Percentiles rank a stretch among this genome's conserved stretches.
Evolutionary conservation across 2,888 invertebrate genomes (phyloP).

Genomic region (Luffia ferchaultella): DNA sequence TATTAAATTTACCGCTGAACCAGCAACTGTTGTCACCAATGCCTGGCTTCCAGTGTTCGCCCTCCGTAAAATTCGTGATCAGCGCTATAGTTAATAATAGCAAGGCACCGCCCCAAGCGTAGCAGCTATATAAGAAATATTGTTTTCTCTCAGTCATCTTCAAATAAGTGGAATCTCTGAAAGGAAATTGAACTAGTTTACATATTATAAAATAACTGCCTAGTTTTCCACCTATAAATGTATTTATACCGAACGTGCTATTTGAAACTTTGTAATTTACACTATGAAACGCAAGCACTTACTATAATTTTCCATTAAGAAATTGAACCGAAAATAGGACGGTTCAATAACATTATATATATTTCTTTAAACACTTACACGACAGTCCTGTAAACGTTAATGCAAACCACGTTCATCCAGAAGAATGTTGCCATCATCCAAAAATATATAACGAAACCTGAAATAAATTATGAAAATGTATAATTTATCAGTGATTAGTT

Average conservation of each 20-base stretch:
- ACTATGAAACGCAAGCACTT: too few relatives aligned
- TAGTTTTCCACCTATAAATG: too few relatives aligned
- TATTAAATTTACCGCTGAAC: slow-evolving; percentile 69
- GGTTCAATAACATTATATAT: too few relatives aligned
- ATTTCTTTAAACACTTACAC: slow-evolving; percentile 66
- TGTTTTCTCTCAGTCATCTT: slow-evolving; percentile 58
- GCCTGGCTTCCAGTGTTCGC: slow-evolving; percentile 62
- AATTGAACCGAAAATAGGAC: too few relatives aligned
- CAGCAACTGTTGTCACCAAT: slow-evolving; percentile 68
- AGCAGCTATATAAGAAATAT: slow-evolving; percentile 60
- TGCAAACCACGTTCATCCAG: slow-evolving; percentile 74
- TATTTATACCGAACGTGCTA: too few relatives aligned
- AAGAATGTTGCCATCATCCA: slow-evolving; percentile 75
- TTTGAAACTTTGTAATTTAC: too few relatives aligned
- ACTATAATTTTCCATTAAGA: too few relatives aligned
- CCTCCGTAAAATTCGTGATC: slow-evolving; percentile 60
- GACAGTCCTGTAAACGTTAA: slow-evolving; percentile 72
- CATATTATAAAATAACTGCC: too few relatives aligned
- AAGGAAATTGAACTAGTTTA: slow-evolving; percentile 14
- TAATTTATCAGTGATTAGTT: slow-evolving; percentile 12
- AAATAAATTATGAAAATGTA: slow-evolving; percentile 11
- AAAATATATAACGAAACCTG: slow-evolving; percentile 66
- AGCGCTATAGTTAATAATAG: slow-evolving; percentile 58
- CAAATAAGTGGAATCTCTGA: slow-evolving; percentile 40
- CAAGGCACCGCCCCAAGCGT: slow-evolving; percentile 68